phyloP scores from a whole-genome alignment of 2,797 vertebrate species.

The Staurois parvus region DNA sequence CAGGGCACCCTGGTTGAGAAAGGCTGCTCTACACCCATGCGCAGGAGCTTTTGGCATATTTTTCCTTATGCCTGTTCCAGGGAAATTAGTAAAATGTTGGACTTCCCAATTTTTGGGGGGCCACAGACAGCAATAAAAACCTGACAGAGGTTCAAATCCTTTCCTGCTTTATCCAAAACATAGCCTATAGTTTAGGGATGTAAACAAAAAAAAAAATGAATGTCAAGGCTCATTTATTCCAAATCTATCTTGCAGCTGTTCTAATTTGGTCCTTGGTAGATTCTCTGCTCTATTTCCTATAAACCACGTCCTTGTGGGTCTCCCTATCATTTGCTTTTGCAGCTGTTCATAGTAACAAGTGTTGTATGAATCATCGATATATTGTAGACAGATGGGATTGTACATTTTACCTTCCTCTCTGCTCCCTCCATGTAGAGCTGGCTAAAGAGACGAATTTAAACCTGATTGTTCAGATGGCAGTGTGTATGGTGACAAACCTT shows the following conservation, averaged over 20 bases:
- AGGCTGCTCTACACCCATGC: too few relatives aligned
- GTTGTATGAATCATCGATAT: not conserved
- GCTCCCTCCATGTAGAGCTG: not conserved
- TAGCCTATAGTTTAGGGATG: too few relatives aligned
- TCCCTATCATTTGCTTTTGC: not conserved
- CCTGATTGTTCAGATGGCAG: not conserved
- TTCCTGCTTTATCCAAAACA: too few relatives aligned
- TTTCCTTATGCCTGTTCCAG: too few relatives aligned
- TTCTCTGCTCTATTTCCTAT: not conserved
- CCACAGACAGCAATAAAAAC: too few relatives aligned
- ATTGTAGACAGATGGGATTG: not conserved
- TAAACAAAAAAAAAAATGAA: too few relatives aligned
- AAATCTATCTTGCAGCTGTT: not conserved
- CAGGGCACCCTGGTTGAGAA: too few relatives aligned
- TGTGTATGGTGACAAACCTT: not conserved
- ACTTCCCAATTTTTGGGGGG: too few relatives aligned
- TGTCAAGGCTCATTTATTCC: too few relatives aligned
- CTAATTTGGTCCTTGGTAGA: not conserved
- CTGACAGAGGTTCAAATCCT: too few relatives aligned
- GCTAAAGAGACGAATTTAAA: not conserved
- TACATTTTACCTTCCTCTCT: not conserved
- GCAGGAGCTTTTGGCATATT: too few relatives aligned
- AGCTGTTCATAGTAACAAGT: not conserved
- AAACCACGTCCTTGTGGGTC: not conserved
- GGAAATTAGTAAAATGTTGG: too few relatives aligned